Evolutionary conservation across 2,888 invertebrate species (phyloP).

Genomic region (Paralinhomoeus sp.): DNA sequence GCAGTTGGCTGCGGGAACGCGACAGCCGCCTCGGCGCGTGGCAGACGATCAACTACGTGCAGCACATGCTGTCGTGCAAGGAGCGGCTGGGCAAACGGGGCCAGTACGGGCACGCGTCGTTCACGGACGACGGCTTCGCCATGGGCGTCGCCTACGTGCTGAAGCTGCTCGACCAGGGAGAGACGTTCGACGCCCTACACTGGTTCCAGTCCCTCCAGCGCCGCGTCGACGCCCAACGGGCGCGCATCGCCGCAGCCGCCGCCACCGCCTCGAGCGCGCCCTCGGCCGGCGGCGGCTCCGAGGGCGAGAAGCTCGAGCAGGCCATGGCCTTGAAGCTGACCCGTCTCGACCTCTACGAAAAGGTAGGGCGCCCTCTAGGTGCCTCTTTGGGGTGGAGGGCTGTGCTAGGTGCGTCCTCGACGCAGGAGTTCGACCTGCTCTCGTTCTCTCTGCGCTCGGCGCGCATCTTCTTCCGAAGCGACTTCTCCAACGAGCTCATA

Average conservation of each 20-base stretch:
- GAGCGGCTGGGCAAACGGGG: conserved; percentile 67
- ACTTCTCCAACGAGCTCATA: conserved; percentile 7
- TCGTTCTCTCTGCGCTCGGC: conserved; percentile 79
- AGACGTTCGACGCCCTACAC: conserved; percentile 66
- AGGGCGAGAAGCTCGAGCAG: conserved; percentile 68
- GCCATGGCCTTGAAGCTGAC: conserved; percentile 67
- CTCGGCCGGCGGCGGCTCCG: too few species aligned
- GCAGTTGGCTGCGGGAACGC: background rate
- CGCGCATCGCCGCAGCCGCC: too few species aligned
- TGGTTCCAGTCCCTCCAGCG: conserved; percentile 80
- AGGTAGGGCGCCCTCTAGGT: conserved; percentile 26
- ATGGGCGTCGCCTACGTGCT: conserved; percentile 79
- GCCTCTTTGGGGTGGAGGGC: background rate
- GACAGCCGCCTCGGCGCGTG: background rate
- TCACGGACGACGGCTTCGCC: conserved; percentile 94
- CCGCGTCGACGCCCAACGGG: too few species aligned
- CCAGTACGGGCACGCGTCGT: conserved; percentile 51
- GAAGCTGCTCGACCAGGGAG: conserved; percentile 60
- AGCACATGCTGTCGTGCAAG: conserved; percentile 68
- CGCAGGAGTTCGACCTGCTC: conserved; percentile 62
- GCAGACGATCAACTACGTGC: conserved; percentile 73
- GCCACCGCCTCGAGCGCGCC: too few species aligned
- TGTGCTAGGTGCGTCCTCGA: conserved; percentile 10
- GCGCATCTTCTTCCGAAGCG: conserved; percentile 62
- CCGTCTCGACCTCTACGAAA: conserved; percentile 48